Evolutionary conservation across 2,797 vertebrate genomes (phyloP).

Genomic region (Pelodytes ibericus): DNA sequence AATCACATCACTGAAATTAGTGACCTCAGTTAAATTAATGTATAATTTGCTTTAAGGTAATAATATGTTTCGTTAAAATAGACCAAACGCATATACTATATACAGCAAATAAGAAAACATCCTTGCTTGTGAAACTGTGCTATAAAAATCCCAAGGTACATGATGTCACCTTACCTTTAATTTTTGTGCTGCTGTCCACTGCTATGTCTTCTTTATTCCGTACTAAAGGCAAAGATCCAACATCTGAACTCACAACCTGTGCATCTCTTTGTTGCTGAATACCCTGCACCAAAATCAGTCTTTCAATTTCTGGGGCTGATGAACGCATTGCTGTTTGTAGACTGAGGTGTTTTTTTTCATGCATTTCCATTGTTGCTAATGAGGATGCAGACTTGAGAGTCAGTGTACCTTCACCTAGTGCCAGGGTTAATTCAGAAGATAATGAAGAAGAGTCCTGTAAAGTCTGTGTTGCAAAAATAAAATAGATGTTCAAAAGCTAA

Average conservation of each 20-base stretch:
- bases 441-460: constrained; percentile 80
- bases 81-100: too few relatives aligned
- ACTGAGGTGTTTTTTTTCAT: constrained; percentile 81
- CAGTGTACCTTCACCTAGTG: constrained; percentile 79
- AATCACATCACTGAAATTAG: too few relatives aligned
- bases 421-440: constrained; percentile 72
- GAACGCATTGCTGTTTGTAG: constrained; percentile 76
- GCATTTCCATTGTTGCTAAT: constrained; percentile 67
- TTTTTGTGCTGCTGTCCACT: constrained; percentile 36
- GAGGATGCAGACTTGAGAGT: constrained; percentile 78
- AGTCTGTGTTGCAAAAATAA: constrained; percentile 66
- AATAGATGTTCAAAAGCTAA: neutral
- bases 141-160: too few relatives aligned
- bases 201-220: constrained; percentile 49
- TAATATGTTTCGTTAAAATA: too few relatives aligned
- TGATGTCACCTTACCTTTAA: constrained; percentile 72
- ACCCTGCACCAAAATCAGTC: constrained; percentile 71
- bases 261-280: constrained; percentile 52
- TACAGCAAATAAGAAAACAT: too few relatives aligned
- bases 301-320: constrained; percentile 59
- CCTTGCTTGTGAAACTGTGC: too few relatives aligned
- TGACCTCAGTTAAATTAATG: too few relatives aligned
- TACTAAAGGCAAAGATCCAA: neutral
- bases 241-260: neutral
- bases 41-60: too few relatives aligned